Conservation (phyloP, 2,888 invertebrate species). For the Pollenia angustigena region DNA sequence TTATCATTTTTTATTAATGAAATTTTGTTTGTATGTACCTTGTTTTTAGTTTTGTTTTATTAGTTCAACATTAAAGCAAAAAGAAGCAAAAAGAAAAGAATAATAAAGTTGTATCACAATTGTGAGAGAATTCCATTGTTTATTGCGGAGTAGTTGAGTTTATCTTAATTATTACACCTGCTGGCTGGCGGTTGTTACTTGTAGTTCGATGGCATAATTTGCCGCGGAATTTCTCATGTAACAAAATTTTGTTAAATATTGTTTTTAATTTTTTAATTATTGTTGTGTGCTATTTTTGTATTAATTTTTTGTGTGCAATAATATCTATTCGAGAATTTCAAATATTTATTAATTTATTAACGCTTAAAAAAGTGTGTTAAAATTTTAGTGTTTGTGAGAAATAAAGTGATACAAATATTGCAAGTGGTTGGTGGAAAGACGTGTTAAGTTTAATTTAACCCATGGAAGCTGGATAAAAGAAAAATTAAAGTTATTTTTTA, state of each 20-base stretch:
- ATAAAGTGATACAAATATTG: neutral
- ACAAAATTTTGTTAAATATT: neutral
- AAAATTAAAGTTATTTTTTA: neutral
- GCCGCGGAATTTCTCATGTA: slow-evolving; percentile 37
- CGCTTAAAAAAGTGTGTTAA: neutral
- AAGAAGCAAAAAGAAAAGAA: slow-evolving; percentile 8
- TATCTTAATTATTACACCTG: slow-evolving; percentile 39
- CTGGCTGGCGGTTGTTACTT: slow-evolving; percentile 5
- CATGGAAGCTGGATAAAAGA: neutral
- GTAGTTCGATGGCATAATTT: neutral
- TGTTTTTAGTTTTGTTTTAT: neutral
- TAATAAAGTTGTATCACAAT: slow-evolving; percentile 19
- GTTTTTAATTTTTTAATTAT: neutral
- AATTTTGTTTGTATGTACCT: slow-evolving; percentile 27
- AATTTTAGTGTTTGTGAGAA: slow-evolving; percentile 9
- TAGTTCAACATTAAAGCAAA: neutral
- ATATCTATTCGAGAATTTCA: slow-evolving; percentile 39
- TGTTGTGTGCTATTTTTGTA: neutral
- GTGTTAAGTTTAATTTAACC: neutral
- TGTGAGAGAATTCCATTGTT: slow-evolving; percentile 52
- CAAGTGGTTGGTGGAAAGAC: neutral
- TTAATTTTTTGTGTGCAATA: neutral
- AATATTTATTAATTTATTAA: slow-evolving; percentile 21
- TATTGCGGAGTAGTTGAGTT: neutral
- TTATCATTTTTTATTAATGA: slow-evolving; percentile 52